Conservation (phyloP, 2,797 vertebrate species). For the Acanthurus tractus region DNA sequence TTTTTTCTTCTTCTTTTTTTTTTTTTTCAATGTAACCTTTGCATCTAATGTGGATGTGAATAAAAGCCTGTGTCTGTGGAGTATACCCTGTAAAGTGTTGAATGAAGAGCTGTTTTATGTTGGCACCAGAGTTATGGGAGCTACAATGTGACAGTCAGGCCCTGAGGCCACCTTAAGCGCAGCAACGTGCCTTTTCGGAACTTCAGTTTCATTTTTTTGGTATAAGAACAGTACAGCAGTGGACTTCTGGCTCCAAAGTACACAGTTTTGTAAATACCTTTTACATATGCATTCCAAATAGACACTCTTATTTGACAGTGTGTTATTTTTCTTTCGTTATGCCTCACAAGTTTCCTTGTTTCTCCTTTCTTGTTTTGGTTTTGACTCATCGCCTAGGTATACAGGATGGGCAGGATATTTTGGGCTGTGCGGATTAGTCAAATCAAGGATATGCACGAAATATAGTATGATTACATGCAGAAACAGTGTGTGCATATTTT, state of each 20-base stretch:
- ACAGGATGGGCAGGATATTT: conserved; percentile 37
- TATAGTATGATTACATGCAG: conserved; percentile 17
- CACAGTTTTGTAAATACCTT: conserved; percentile 62
- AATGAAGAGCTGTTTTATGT: conserved; percentile 64
- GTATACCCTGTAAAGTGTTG: conserved; percentile 41
- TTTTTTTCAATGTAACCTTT: conserved; percentile 48
- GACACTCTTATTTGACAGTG: conserved; percentile 46
- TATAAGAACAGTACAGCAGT: conserved; percentile 33
- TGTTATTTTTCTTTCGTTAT: conserved; percentile 39
- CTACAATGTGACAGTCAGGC: conserved; percentile 61
- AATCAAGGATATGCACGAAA: conserved; percentile 30
- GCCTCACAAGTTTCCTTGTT: conserved; percentile 46
- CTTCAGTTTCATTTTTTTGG: conserved; percentile 60
- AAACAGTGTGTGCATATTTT: background rate
- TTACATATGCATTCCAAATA: conserved; percentile 62
- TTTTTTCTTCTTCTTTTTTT: conserved; percentile 30
- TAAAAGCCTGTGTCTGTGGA: conserved; percentile 34
- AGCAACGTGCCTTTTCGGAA: conserved; percentile 66
- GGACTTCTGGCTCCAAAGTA: conserved; percentile 53
- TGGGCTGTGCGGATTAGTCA: conserved; percentile 38
- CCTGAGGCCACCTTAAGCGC: conserved; percentile 47
- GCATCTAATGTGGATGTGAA: conserved; percentile 42
- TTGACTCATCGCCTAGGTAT: conserved; percentile 45
- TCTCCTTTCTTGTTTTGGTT: conserved; percentile 46
- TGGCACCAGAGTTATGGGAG: conserved; percentile 55